Evolutionary conservation across 2,797 vertebrate species (phyloP).

Genomic region (Lepus townsendii): DNA sequence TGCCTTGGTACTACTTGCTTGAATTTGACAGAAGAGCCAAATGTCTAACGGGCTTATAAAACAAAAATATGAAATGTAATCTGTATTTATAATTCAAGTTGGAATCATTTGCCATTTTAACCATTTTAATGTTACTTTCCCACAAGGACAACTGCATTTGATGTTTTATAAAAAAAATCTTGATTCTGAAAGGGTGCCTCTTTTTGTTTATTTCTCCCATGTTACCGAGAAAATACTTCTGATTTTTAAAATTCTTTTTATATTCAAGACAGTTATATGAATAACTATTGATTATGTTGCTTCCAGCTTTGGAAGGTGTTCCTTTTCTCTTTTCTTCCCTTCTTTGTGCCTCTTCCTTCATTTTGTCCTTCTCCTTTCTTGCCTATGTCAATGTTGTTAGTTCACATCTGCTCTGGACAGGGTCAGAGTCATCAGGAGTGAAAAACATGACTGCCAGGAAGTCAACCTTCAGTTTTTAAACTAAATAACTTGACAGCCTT

Average conservation of each 20-base stretch:
- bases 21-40: not conserved
- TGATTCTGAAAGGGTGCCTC: not conserved
- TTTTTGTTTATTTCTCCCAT: conserved; percentile 19
- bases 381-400: not conserved
- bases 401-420: conserved; percentile 44
- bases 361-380: not conserved
- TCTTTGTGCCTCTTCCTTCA: not conserved
- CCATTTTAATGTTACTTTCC: not conserved
- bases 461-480: conserved; percentile 71
- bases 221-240: conserved; percentile 19
- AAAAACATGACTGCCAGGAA: conserved; percentile 72
- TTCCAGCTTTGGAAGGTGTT: conserved; percentile 29
- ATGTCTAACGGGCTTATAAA: not conserved
- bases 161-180: too few relatives aligned
- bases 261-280: not conserved
- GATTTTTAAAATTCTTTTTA: conserved; percentile 42
- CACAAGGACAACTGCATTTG: conserved; percentile 3
- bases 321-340: conserved; percentile 34
- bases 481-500: conserved; percentile 61
- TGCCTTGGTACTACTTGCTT: not conserved
- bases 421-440: conserved; percentile 37
- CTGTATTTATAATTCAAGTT: conserved; percentile 34
- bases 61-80: not conserved
- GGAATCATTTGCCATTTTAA: conserved; percentile 12
- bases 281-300: not conserved